phyloP scores from a whole-genome alignment of 2,797 vertebrate genomes.

The Bradypus variegatus region DNA sequence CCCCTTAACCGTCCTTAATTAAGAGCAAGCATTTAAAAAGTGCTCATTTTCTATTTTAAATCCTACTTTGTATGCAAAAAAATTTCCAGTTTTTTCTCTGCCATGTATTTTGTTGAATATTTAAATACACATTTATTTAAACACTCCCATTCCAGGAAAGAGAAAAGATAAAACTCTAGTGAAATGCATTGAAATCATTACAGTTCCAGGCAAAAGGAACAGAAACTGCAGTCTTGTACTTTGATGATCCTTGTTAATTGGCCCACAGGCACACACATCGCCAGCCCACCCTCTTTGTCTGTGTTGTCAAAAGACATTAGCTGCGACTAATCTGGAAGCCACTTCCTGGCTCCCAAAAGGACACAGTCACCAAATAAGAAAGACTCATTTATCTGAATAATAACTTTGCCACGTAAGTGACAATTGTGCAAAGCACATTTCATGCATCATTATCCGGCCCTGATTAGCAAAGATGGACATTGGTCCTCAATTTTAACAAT shows the following conservation, averaged over 20 bases:
- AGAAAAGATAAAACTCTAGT: not conserved
- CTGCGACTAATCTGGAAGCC: not conserved
- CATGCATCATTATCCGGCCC: slow-evolving; percentile 11
- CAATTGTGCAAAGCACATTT: not conserved
- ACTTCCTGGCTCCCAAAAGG: slow-evolving; percentile 27
- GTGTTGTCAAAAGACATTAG: slow-evolving; percentile 38
- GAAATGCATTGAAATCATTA: not conserved
- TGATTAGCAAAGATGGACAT: slow-evolving; percentile 26
- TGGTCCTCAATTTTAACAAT: slow-evolving; percentile 11
- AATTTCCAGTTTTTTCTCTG: not conserved
- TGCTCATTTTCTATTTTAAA: not conserved
- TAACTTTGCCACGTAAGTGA: slow-evolving; percentile 12
- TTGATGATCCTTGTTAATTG: not conserved
- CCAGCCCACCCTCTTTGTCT: not conserved
- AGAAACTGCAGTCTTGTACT: not conserved
- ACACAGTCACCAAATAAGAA: slow-evolving; percentile 25
- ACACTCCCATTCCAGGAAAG: not conserved
- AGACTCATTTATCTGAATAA: slow-evolving; percentile 28
- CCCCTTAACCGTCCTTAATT: not conserved
- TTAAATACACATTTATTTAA: not conserved
- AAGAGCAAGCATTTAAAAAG: not conserved
- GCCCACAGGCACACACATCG: not conserved
- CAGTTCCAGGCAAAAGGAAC: not conserved
- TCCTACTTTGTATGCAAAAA: not conserved
- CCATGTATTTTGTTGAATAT: not conserved